Conservation (phyloP, 2,113 vertebrate genomes). For the Amazona guildingii region DNA sequence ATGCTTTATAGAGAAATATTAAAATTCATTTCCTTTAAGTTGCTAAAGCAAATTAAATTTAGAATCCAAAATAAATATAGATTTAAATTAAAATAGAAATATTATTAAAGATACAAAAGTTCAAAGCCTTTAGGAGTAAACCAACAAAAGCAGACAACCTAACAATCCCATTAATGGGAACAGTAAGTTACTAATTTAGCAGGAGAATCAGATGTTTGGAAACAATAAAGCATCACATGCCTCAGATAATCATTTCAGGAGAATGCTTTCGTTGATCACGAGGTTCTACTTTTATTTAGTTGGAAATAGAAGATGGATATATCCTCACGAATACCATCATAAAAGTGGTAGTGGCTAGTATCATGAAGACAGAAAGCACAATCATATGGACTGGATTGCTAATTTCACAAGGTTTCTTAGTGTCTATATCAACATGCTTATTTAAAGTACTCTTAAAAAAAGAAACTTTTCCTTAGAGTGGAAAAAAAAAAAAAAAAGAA, state of each 20-base stretch:
- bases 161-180: neutral
- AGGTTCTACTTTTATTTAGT: neutral
- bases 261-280: neutral
- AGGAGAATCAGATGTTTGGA: neutral
- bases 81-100: neutral
- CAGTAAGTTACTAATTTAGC: neutral
- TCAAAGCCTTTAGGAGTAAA: neutral
- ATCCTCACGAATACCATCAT: neutral
- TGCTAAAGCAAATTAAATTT: neutral
- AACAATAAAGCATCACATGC: neutral
- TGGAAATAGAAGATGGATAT: neutral
- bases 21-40: neutral
- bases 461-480: accelerated
- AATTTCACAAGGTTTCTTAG: neutral
- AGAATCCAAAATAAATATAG: neutral
- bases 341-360: neutral
- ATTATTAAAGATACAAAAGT: neutral
- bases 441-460: neutral
- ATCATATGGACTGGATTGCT: neutral
- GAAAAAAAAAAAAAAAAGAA: neutral
- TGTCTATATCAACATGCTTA: neutral
- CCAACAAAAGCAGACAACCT: neutral
- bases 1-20: neutral
- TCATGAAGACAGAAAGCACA: neutral
- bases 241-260: neutral